phyloP scores from a whole-genome alignment of 2,797 vertebrate genomes.

The Loris lydekkerianus region DNA sequence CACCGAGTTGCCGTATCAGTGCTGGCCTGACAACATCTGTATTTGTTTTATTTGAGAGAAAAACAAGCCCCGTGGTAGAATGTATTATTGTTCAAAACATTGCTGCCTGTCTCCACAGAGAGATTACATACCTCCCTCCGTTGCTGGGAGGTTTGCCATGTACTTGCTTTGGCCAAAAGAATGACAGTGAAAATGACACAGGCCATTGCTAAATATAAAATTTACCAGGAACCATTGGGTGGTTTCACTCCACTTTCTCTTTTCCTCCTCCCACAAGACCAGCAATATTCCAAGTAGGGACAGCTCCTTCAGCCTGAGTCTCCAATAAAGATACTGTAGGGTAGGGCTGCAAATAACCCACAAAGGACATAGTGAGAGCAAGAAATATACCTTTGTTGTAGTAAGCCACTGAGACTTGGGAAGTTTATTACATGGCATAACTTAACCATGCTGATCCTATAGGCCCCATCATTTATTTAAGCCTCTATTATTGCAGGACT shows the following conservation, averaged over 20 bases:
- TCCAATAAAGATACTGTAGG: not conserved
- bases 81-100: not conserved
- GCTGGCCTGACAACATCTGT: not conserved
- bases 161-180: conserved; percentile 5
- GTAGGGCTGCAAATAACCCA: not conserved
- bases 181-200: not conserved
- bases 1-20: not conserved
- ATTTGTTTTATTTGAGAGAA: conserved; percentile 4
- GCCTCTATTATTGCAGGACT: not conserved
- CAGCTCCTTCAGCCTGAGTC: not conserved
- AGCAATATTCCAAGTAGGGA: not conserved
- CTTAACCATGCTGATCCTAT: not conserved
- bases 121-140: not conserved
- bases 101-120: not conserved
- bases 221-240: not conserved
- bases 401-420: not conserved
- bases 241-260: not conserved
- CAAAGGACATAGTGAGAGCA: not conserved
- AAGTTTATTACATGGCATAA: not conserved
- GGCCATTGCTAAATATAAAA: conserved; percentile 17
- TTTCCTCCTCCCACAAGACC: not conserved
- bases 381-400: not conserved
- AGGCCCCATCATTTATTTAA: not conserved
- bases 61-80: not conserved
- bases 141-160: not conserved